phyloP scores from a whole-genome alignment of 2,888 invertebrate species.

The Altica lythri region DNA sequence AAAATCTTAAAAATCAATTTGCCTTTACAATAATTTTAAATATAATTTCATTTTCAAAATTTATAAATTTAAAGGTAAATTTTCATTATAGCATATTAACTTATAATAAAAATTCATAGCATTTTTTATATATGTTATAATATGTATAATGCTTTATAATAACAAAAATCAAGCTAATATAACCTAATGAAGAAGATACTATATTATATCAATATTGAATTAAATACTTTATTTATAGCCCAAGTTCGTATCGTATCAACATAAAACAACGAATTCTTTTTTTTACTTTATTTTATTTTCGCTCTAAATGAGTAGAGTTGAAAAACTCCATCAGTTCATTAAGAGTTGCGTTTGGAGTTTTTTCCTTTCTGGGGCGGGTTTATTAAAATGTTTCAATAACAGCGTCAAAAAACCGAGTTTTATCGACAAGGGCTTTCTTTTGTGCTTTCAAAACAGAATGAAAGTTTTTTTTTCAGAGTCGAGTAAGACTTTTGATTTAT shows the following conservation, averaged over 20 bases:
- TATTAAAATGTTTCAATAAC: conserved; percentile 27
- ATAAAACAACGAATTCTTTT: background rate
- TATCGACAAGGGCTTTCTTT: conserved; percentile 20
- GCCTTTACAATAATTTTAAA: no score
- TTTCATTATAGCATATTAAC: no score
- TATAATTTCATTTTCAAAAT: no score
- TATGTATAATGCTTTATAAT: no score
- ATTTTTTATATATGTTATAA: no score
- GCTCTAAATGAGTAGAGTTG: conserved; percentile 1
- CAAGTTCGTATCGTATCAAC: background rate
- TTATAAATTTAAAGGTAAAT: no score
- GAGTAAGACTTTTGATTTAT: conserved; percentile 43
- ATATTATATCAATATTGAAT: no score
- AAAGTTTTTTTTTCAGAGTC: conserved; percentile 39
- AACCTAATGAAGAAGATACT: no score
- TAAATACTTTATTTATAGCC: no score
- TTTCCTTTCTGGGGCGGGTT: conserved; percentile 10
- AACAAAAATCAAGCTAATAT: no score
- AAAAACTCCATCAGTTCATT: conserved; percentile 19
- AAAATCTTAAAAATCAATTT: no score
- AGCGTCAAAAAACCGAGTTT: conserved; percentile 14
- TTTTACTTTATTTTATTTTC: conserved; percentile 4
- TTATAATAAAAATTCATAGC: no score
- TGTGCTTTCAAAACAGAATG: conserved; percentile 21
- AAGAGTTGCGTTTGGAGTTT: conserved; percentile 13